Evolutionary conservation across 2,888 invertebrate species (phyloP).

Genomic region (Gari tellinella): DNA sequence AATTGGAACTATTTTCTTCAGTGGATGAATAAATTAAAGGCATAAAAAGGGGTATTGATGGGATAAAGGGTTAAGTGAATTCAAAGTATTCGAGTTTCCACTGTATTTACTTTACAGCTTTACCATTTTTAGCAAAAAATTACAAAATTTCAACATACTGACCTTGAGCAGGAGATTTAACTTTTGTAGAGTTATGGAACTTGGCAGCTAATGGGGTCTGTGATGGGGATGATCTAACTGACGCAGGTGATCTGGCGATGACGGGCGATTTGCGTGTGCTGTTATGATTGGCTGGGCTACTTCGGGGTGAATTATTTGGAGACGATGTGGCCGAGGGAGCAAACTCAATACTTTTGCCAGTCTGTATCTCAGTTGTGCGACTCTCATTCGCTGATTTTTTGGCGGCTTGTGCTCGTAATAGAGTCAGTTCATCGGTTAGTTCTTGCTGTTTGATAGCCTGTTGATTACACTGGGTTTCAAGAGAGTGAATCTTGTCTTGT

Average conservation of each 20-base stretch:
- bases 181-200: conserved; percentile 9
- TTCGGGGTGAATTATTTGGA: conserved; percentile 60
- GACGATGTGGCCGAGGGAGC: conserved; percentile 59
- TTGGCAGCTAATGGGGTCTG: conserved; percentile 6
- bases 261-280: conserved; percentile 40
- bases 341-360: conserved; percentile 57
- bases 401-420: conserved; percentile 59
- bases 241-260: conserved; percentile 33
- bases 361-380: conserved; percentile 53
- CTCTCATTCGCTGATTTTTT: conserved; percentile 49
- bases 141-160: too few relatives aligned
- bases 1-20: too few relatives aligned
- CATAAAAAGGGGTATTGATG: too few relatives aligned
- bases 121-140: too few relatives aligned
- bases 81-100: too few relatives aligned
- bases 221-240: conserved; percentile 18
- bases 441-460: conserved; percentile 66
- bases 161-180: conserved; percentile 18
- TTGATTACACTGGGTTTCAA: conserved; percentile 63
- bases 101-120: too few relatives aligned
- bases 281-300: conserved; percentile 42
- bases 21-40: too few relatives aligned
- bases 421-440: conserved; percentile 67
- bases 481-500: conserved; percentile 65
- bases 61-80: too few relatives aligned